Conservation (phyloP, 2,797 vertebrate species). For the Pagetopsis macropterus region DNA sequence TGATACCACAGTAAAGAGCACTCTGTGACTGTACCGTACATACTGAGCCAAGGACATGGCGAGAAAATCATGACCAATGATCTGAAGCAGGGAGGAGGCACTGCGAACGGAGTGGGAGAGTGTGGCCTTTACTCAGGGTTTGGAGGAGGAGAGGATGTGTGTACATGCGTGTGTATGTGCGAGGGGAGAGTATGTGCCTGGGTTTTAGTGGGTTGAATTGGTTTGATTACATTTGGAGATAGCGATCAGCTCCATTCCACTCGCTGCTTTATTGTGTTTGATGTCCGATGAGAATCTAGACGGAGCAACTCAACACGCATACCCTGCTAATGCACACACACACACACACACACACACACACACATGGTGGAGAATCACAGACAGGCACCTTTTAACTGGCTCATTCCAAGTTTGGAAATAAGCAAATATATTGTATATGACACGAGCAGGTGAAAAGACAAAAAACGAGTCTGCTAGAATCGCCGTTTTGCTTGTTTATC, state of each 20-base stretch:
- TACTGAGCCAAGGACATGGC: slow-evolving; percentile 73
- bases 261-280: slow-evolving; percentile 76
- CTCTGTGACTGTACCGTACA: slow-evolving; percentile 57
- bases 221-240: slow-evolving; percentile 80
- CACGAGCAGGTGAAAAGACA: slow-evolving; percentile 30
- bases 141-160: slow-evolving; percentile 43
- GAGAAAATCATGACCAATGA: slow-evolving; percentile 73
- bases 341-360: slow-evolving; percentile 13
- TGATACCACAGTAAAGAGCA: slow-evolving; percentile 77
- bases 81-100: slow-evolving; percentile 69
- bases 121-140: slow-evolving; percentile 64
- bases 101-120: slow-evolving; percentile 55
- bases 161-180: slow-evolving; percentile 13
- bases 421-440: slow-evolving; percentile 8
- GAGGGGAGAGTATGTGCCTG: slow-evolving; percentile 55
- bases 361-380: slow-evolving; percentile 13
- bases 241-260: slow-evolving; percentile 70
- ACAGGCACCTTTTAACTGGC: slow-evolving; percentile 5
- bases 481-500: background rate
- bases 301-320: slow-evolving; percentile 55
- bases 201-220: slow-evolving; percentile 68
- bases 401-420: background rate
- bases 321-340: slow-evolving; percentile 30
- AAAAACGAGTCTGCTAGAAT: background rate
- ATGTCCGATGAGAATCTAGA: slow-evolving; percentile 76